Evolutionary conservation across 2,113 vertebrate species (phyloP).

Genomic region (Coryphaenoides rupestris): DNA sequence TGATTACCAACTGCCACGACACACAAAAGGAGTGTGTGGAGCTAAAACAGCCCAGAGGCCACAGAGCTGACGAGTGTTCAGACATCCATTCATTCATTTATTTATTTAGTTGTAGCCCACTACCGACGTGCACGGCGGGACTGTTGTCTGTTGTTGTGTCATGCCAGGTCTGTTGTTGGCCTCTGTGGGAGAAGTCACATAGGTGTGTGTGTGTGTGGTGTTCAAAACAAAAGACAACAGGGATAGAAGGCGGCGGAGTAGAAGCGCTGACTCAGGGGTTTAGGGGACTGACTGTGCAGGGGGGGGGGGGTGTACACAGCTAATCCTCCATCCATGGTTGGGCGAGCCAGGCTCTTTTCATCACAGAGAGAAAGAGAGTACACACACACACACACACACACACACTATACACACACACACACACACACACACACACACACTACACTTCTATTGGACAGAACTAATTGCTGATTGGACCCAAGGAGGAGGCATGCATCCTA

Average conservation of each 20-base stretch:
- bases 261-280: constrained; percentile 58
- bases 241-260: constrained; percentile 24
- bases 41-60: neutral
- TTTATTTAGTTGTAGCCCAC: neutral
- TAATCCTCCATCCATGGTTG: constrained; percentile 49
- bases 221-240: neutral
- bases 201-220: neutral
- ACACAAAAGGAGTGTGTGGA: constrained; percentile 32
- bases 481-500: too few species aligned
- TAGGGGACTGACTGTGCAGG: constrained; percentile 34
- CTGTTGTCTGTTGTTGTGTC: neutral
- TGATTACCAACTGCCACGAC: constrained; percentile 54
- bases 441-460: too few species aligned
- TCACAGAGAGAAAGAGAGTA: constrained; percentile 15
- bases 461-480: too few species aligned
- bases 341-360: constrained; percentile 34
- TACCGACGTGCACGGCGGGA: neutral
- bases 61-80: constrained; percentile 11
- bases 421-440: too few species aligned
- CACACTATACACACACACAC: too few species aligned
- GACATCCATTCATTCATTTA: constrained; percentile 3
- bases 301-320: constrained; percentile 45
- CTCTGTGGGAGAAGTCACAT: constrained; percentile 11
- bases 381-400: constrained; percentile 1
- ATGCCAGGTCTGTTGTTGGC: constrained; percentile 7